Conservation (phyloP, 2,797 vertebrate species). For the Chelmon rostratus region DNA sequence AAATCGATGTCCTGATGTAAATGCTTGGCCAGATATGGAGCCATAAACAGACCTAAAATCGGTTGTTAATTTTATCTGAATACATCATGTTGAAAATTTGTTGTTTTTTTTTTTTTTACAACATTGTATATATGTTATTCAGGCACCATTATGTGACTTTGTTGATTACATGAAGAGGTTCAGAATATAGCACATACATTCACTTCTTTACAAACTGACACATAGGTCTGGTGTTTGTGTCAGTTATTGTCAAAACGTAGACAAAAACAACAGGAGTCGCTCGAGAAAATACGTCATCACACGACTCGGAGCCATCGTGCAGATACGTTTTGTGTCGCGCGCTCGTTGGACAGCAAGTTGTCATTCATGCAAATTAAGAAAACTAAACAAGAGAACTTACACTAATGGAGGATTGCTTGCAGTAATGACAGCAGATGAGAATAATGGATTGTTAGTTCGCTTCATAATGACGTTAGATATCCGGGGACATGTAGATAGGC, state of each 20-base stretch:
- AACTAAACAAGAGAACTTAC: constrained; percentile 71
- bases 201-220: not conserved
- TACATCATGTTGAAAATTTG: not conserved
- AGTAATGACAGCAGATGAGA: constrained; percentile 74
- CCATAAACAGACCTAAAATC: not conserved
- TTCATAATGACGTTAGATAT: constrained; percentile 77
- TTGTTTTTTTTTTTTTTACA: not conserved
- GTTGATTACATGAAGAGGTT: not conserved
- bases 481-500: constrained; percentile 79
- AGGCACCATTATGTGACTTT: not conserved
- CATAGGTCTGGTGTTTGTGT: constrained; percentile 7
- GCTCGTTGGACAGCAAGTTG: constrained; percentile 56
- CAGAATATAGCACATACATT: not conserved
- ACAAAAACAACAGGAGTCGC: not conserved
- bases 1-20: not conserved
- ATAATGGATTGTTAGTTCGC: constrained; percentile 82
- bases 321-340: constrained; percentile 23
- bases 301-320: constrained; percentile 16
- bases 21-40: not conserved
- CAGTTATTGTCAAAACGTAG: constrained; percentile 1
- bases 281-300: not conserved
- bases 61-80: not conserved
- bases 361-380: constrained; percentile 68
- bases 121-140: not conserved
- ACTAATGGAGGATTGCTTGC: constrained; percentile 73